Base-by-base conservation (phyloP, 2,113 vertebrate genomes). In the Ceyx margarethae region DNA sequence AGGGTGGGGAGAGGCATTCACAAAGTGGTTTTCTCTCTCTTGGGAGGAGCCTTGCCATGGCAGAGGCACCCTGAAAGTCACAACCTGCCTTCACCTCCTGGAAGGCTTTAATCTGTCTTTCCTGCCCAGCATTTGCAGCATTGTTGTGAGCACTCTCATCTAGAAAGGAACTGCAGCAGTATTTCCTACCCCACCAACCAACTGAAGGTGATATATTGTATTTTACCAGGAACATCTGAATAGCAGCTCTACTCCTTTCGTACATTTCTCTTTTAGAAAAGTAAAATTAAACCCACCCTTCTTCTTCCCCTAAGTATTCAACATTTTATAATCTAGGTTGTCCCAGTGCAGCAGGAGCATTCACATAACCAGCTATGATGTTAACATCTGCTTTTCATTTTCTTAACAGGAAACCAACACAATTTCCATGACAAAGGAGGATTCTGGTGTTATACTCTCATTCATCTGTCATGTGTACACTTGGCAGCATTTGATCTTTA, bases 301-400 rank as follows among this genome's bases (percentile, higher is more conserved):
- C 54, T 73, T 91, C 54, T 73, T 91, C 53, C 68, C 31, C 42
- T 2, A 12, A 67, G 20, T 66, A 84, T 90, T 86, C 81, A 80
- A 53, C 68, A 86, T 90, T 94, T 71, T 94, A 95, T 95, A 97
- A 96, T 89, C 87, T 29, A 93, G 94, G 87, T 75, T 29, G 10
- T 94, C 85, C 81, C 90, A 78, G 60, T 66, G 33, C 31, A 88
- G 84, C 92, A 91, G 80, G 85, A 95, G 85, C 95, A 95, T 92
- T 85, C 95, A 97, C 89, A 97, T 80, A 95, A 95, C 58, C 65
- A 53, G 89, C 94, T 96, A 74, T 21, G 28, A 53, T 93, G 92
- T 92, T 54, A 91, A 96, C 97, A 97, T 97, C 97, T 98, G 97
- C 76, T 97, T 97, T 94, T 97, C 95, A 96, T 98, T 97, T 95